Evolutionary conservation across 2,888 invertebrate genomes (phyloP).

Genomic region (Meliscaeva auricollis): DNA sequence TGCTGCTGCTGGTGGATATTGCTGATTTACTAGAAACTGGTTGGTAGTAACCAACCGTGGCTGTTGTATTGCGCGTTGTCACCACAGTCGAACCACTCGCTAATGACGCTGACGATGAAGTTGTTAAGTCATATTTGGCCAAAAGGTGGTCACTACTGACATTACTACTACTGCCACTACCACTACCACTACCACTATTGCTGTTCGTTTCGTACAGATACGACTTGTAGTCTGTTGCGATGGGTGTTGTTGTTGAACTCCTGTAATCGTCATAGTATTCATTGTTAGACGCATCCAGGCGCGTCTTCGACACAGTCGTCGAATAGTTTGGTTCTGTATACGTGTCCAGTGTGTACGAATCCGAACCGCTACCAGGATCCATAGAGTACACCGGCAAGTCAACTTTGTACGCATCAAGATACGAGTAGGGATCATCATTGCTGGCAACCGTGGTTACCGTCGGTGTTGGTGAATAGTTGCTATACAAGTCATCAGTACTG

Average conservation of each 20-base stretch:
- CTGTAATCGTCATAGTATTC: constrained; percentile 59
- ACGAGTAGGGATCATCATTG: constrained; percentile 64
- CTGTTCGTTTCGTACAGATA: constrained; percentile 69
- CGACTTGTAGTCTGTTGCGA: constrained; percentile 59
- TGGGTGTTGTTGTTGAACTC: constrained; percentile 60
- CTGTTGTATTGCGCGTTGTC: constrained; percentile 45
- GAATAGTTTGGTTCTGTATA: constrained; percentile 66
- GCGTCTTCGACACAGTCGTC: constrained; percentile 51
- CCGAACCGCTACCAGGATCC: constrained; percentile 48
- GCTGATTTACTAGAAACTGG: constrained; percentile 71
- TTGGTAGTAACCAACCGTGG: constrained; percentile 77
- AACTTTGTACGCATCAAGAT: constrained; percentile 67
- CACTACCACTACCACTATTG: constrained; percentile 70
- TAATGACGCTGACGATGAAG: constrained; percentile 71
- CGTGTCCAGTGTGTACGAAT: constrained; percentile 50
- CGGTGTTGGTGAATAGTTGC: constrained; percentile 63
- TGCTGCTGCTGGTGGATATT: constrained; percentile 31
- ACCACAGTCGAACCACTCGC: constrained; percentile 62
- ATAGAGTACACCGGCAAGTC: constrained; percentile 60
- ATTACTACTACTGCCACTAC: constrained; percentile 68
- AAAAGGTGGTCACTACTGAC: constrained; percentile 39
- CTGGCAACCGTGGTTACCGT: constrained; percentile 66
- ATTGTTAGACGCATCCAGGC: constrained; percentile 50
- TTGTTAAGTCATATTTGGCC: constrained; percentile 66
- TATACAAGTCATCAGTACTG: constrained; percentile 41